Evolutionary conservation across 2,888 invertebrate genomes (phyloP).

Genomic region (Pristionchus exspectatus): DNA sequence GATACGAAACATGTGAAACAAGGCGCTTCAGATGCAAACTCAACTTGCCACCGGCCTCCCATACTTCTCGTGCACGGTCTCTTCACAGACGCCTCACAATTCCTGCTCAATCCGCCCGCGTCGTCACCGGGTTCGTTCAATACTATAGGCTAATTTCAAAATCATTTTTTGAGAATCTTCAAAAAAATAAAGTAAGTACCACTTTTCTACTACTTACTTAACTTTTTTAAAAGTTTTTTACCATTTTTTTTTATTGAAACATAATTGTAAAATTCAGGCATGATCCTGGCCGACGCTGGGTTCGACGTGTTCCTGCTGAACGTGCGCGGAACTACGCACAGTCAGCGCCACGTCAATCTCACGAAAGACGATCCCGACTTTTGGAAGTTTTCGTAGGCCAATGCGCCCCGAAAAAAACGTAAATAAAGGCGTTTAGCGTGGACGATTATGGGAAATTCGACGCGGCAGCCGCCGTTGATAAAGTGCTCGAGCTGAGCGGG

Average conservation of each 20-base stretch:
- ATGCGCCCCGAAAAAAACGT: background rate
- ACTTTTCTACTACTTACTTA: too few relatives aligned
- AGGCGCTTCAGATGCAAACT: too few relatives aligned
- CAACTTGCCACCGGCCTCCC: background rate
- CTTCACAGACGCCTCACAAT: background rate
- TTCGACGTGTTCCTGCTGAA: background rate
- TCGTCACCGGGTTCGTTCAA: background rate
- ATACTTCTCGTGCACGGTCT: background rate
- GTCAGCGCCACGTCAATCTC: background rate
- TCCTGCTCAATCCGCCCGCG: background rate
- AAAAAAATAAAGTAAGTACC: too few relatives aligned
- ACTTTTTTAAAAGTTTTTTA: too few relatives aligned
- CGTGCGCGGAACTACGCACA: background rate
- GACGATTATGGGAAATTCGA: background rate
- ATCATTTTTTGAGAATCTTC: too few relatives aligned
- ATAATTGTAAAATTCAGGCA: background rate
- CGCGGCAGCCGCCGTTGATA: background rate
- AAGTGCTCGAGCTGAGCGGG: background rate
- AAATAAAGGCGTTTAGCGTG: background rate
- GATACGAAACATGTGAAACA: too few relatives aligned
- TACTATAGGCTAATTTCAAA: too few relatives aligned
- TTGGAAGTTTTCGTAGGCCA: slow-evolving; percentile 15
- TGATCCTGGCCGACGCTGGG: background rate
- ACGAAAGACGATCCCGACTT: background rate
- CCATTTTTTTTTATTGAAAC: too few relatives aligned